Percentiles rank a stretch among this genome's conserved stretches.
Conservation (phyloP, 37 sponge, comb jelly and placozoan genomes). For the Hexactinellida sp. region DNA sequence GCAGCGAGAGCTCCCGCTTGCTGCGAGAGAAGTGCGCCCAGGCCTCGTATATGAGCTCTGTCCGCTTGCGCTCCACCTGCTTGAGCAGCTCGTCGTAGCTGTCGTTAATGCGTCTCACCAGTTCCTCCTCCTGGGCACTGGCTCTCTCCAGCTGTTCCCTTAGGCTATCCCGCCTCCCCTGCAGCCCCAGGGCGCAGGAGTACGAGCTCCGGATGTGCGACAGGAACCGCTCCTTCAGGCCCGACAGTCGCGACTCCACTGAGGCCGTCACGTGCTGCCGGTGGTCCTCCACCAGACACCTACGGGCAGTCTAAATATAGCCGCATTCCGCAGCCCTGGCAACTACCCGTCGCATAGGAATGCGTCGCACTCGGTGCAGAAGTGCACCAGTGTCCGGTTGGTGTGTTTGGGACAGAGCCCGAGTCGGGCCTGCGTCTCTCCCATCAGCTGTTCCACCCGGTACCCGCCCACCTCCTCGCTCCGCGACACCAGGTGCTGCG, state of each 20-base stretch:
- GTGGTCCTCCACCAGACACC: background rate
- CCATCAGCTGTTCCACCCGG: background rate
- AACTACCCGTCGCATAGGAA: constrained; percentile 7
- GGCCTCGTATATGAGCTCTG: background rate
- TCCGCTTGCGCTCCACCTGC: background rate
- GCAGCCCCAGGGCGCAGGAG: background rate
- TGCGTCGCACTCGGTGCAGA: background rate
- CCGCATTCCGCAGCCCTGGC: background rate
- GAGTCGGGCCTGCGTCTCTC: background rate
- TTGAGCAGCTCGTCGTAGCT: background rate
- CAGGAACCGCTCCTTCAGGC: background rate
- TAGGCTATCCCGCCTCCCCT: background rate
- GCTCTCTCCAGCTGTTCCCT: background rate
- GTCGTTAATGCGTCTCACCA: background rate
- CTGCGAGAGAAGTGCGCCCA: background rate
- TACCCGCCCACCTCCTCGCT: background rate
- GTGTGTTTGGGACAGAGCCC: background rate
- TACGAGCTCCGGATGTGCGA: background rate
- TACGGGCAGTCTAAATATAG: background rate
- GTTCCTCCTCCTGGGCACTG: background rate
- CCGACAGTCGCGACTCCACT: background rate
- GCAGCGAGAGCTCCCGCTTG: background rate
- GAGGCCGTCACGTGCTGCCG: background rate
- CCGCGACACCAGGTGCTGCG: background rate
- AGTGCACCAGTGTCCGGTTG: background rate